Percentiles rank a stretch among this genome's conserved stretches.
These are phyloP conservation scores for Pachyramphus minor DNA, from an alignment of 2,113 vertebrate genomes.

Conservation along the genomic window DNA sequence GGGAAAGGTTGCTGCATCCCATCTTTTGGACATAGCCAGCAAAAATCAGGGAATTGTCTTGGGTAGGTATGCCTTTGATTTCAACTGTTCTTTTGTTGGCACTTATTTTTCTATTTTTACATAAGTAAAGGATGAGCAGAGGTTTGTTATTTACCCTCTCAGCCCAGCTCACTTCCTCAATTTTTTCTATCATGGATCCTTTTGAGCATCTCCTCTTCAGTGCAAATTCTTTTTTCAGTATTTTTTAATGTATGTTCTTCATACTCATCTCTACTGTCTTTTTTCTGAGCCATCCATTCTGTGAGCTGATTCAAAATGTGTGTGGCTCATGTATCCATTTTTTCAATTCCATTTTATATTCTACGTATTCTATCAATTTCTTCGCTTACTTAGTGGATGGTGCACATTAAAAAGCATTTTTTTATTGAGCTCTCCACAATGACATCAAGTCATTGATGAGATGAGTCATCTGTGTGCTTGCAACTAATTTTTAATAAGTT, in stretches of 20 bases:
- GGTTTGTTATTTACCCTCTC: background rate
- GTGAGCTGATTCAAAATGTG: background rate
- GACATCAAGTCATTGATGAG: background rate
- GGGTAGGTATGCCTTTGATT: background rate
- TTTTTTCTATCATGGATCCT: background rate
- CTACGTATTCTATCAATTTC: background rate
- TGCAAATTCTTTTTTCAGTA: background rate
- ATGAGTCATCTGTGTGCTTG: background rate
- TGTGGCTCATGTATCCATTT: background rate
- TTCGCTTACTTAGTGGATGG: background rate
- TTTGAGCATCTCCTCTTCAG: background rate
- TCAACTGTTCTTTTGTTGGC: background rate
- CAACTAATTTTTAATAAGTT: background rate
- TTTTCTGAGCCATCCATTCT: background rate
- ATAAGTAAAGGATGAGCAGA: background rate
- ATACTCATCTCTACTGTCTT: background rate
- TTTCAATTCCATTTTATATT: background rate
- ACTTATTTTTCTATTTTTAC: background rate
- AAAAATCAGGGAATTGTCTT: background rate
- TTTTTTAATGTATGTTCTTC: background rate
- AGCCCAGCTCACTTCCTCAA: background rate
- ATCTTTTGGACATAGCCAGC: background rate
- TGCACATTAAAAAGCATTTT: fast-evolving
- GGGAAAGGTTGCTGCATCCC: background rate
- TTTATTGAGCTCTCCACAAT: background rate